Percentiles rank a stretch among this genome's conserved stretches.
phyloP scores from a whole-genome alignment of 2,888 invertebrate genomes.

The Hedya salicella region DNA sequence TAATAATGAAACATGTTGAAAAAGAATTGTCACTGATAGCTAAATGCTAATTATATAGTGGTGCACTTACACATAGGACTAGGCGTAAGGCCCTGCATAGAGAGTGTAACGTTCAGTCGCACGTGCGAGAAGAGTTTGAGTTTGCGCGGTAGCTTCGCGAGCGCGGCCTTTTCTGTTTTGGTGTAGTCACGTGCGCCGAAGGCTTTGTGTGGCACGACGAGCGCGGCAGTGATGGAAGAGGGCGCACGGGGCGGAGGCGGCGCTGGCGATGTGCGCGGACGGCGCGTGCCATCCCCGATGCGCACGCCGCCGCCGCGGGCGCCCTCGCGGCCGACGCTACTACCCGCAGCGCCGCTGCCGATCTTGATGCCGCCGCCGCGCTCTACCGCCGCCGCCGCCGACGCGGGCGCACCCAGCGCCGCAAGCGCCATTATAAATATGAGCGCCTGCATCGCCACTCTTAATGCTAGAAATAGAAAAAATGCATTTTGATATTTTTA shows the following conservation, averaged over 20 bases:
- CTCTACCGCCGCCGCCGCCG: conserved; percentile 68
- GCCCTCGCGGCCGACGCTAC: conserved; percentile 66
- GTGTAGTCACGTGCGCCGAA: conserved; percentile 90
- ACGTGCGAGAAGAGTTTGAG: conserved; percentile 88
- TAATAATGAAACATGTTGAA: conserved; percentile 33
- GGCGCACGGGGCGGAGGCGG: conserved; percentile 77
- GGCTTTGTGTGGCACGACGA: conserved; percentile 91
- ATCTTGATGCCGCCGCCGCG: conserved; percentile 76
- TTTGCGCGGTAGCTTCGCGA: conserved; percentile 87
- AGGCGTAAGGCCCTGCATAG: conserved; percentile 90
- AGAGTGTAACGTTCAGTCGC: conserved; percentile 88
- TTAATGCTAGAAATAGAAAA: conserved; percentile 64
- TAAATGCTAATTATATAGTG: conserved; percentile 22
- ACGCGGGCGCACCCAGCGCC: conserved; percentile 72
- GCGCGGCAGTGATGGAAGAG: conserved; percentile 87
- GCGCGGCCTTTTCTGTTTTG: conserved; percentile 88
- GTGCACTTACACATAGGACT: conserved; percentile 89
- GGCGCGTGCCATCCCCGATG: conserved; percentile 70
- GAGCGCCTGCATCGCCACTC: conserved; percentile 78
- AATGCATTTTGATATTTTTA: no score
- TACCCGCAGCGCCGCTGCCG: conserved; percentile 63
- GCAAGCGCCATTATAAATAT: conserved; percentile 74
- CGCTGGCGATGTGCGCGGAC: conserved; percentile 76
- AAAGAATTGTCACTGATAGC: conserved; percentile 6
- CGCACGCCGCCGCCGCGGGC: conserved; percentile 75